A percentile compares a stretch with the other conserved stretches of the same genome.
phyloP scores from a whole-genome alignment of 2,797 vertebrate genomes.

The Ibycter americanus region DNA sequence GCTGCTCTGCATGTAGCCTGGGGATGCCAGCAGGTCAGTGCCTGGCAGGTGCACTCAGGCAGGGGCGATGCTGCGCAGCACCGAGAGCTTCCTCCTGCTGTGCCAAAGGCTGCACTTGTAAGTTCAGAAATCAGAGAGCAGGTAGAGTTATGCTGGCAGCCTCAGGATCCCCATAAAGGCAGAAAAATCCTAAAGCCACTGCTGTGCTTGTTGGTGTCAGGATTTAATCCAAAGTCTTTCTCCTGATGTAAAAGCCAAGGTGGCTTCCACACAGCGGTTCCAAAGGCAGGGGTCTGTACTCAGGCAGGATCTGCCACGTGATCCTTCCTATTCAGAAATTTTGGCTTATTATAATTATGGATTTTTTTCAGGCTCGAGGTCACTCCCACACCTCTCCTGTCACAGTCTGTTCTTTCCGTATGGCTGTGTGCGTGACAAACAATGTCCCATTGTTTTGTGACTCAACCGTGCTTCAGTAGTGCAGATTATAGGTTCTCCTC shows the following conservation, averaged over 20 bases:
- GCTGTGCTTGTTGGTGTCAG: background rate
- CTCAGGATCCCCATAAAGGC: background rate
- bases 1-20: background rate
- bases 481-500: background rate
- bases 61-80: background rate
- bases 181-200: background rate
- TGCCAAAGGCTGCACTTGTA: rapidly evolving
- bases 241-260: background rate
- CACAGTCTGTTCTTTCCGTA: background rate
- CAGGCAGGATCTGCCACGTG: background rate
- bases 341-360: background rate
- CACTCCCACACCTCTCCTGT: background rate
- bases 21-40: rapidly evolving
- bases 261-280: background rate
- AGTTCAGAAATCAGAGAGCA: background rate
- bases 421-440: background rate
- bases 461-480: background rate
- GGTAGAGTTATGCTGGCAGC: background rate
- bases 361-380: background rate
- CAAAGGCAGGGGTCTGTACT: background rate
- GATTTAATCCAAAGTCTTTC: background rate
- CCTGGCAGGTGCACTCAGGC: rapidly evolving
- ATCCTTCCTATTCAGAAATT: background rate
- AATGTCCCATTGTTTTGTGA: background rate
- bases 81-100: rapidly evolving